These are phyloP conservation scores for Heterohyrax brucei DNA, from an alignment of 2,797 vertebrate genomes.

Conservation along the genomic window DNA sequence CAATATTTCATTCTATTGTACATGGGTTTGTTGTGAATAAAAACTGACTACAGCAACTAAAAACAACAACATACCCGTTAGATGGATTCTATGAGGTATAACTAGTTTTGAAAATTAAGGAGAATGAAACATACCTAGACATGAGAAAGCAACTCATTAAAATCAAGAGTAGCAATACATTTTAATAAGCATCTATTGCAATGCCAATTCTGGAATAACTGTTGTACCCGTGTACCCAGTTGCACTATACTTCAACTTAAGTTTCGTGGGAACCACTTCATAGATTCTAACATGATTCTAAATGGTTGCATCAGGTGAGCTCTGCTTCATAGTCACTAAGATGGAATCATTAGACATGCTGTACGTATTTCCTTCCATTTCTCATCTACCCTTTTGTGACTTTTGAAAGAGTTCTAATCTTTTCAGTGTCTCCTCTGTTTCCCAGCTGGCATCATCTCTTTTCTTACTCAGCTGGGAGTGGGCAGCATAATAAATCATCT, in stretches of 20 bases:
- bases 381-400: slow-evolving; percentile 94
- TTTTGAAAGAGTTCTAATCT: slow-evolving; percentile 92
- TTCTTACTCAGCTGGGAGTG: slow-evolving; percentile 93
- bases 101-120: slow-evolving; percentile 63
- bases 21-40: no score
- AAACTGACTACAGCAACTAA: no score
- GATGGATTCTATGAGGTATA: slow-evolving; percentile 41
- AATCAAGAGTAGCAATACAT: slow-evolving; percentile 49
- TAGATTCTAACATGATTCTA: slow-evolving; percentile 95
- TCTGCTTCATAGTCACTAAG: slow-evolving; percentile 95
- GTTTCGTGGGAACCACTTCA: slow-evolving; percentile 94
- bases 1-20: not conserved
- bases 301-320: slow-evolving; percentile 93
- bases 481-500: slow-evolving; percentile 92
- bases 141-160: slow-evolving; percentile 56
- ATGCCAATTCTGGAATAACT: slow-evolving; percentile 90
- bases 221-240: slow-evolving; percentile 94
- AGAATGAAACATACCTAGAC: slow-evolving; percentile 78
- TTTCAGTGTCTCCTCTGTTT: slow-evolving; percentile 93
- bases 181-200: slow-evolving; percentile 81
- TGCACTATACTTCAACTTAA: slow-evolving; percentile 95
- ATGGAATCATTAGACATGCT: slow-evolving; percentile 95
- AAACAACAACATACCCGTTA: not conserved
- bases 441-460: slow-evolving; percentile 92
- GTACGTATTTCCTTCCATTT: slow-evolving; percentile 94